These are phyloP conservation scores for Syrphus vitripennis DNA, from an alignment of 2,888 invertebrate species.

Conservation along the genomic window DNA sequence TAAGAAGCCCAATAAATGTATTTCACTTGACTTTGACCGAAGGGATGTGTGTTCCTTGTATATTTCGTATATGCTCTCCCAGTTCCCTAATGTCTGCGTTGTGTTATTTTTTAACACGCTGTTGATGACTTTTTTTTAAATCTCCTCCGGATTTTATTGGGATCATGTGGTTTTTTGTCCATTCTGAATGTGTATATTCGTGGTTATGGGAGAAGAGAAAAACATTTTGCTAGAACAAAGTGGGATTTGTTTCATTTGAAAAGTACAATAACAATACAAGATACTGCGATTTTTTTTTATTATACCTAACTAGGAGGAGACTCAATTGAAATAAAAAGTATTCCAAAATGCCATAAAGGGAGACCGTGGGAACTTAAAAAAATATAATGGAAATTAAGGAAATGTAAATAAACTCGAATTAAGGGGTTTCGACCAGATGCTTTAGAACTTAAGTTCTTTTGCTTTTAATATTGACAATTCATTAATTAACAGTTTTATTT, in stretches of 20 bases:
- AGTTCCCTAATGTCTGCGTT: conserved; percentile 15
- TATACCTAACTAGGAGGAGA: neutral
- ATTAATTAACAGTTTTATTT: neutral
- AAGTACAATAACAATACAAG: neutral
- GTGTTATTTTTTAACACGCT: conserved; percentile 36
- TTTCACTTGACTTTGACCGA: conserved; percentile 53
- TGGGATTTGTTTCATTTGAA: conserved; percentile 47
- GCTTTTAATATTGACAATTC: neutral
- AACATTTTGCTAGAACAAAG: conserved; percentile 22
- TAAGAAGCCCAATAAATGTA: conserved; percentile 20
- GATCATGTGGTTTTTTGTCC: conserved; percentile 57
- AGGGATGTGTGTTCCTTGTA: conserved; percentile 14
- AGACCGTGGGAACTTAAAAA: conserved; percentile 35
- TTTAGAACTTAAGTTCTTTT: neutral
- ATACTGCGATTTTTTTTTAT: conserved; percentile 8
- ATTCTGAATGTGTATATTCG: neutral
- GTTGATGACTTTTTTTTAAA: conserved; percentile 9
- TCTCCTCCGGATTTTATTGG: conserved; percentile 18
- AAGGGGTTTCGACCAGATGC: conserved; percentile 9
- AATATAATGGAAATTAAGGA: neutral
- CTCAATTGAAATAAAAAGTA: conserved; percentile 21
- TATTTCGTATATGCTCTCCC: neutral
- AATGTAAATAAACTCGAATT: conserved; percentile 25
- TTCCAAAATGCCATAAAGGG: neutral
- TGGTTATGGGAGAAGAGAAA: neutral